A percentile compares a stretch with the other conserved stretches of the same genome.
These are phyloP conservation scores for Ecliptopera silaceata DNA, from an alignment of 2,888 invertebrate genomes.

Conservation along the genomic window DNA sequence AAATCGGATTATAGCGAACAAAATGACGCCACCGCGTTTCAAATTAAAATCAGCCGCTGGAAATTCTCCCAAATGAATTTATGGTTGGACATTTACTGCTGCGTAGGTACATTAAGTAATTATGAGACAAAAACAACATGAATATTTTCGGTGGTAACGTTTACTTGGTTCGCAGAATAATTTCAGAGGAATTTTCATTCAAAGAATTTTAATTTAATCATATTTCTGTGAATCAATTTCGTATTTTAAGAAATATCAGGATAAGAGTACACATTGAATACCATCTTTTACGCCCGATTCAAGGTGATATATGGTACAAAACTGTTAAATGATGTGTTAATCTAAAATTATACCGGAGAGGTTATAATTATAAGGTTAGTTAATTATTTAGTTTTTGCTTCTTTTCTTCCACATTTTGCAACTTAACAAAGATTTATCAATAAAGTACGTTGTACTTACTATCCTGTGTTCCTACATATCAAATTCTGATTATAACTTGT, in stretches of 20 bases:
- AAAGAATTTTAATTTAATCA: background rate
- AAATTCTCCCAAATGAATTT: slow-evolving; percentile 17
- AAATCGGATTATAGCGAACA: slow-evolving; percentile 62
- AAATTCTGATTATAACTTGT: slow-evolving; percentile 7
- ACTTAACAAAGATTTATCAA: too few species aligned
- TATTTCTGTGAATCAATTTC: slow-evolving; percentile 3
- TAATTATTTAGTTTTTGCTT: too few species aligned
- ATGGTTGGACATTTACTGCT: slow-evolving; percentile 2
- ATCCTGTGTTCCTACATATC: slow-evolving; percentile 13
- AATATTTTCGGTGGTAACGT: background rate
- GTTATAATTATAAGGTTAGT: too few species aligned
- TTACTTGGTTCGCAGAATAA: slow-evolving; percentile 4
- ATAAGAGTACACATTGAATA: background rate
- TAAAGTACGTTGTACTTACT: background rate
- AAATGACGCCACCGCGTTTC: slow-evolving; percentile 40
- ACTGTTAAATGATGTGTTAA: too few species aligned
- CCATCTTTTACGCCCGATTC: background rate
- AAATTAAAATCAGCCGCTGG: slow-evolving; percentile 45
- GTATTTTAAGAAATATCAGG: background rate
- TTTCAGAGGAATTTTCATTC: background rate
- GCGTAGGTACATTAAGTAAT: slow-evolving; percentile 15
- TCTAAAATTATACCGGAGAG: too few species aligned
- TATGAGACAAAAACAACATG: slow-evolving; percentile 16
- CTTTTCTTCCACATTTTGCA: too few species aligned
- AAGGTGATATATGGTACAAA: too few species aligned